These are phyloP conservation scores for Uloborus plumipes DNA, from an alignment of 2,888 invertebrate genomes.

Conservation along the genomic window DNA sequence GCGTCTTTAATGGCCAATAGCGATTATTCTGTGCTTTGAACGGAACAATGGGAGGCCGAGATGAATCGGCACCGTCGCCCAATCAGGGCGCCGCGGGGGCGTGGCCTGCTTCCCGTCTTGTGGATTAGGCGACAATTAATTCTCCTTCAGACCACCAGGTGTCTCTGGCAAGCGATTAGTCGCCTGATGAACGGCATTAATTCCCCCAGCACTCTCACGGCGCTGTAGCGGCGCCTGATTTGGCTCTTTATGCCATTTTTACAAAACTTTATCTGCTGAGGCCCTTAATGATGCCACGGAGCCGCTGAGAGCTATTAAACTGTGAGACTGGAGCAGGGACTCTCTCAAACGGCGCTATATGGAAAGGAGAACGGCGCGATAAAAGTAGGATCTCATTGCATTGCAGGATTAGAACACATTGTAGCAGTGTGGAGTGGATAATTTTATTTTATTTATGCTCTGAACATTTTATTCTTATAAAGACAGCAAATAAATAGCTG, in stretches of 20 bases:
- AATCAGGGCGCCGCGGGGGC: conserved; percentile 49
- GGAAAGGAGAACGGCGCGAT: too few species aligned
- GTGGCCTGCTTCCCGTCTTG: conserved; percentile 52
- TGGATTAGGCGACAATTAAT: conserved; percentile 65
- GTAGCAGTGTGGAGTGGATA: too few species aligned
- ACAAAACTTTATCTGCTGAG: background rate
- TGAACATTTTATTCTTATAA: too few species aligned
- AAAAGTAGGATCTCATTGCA: too few species aligned
- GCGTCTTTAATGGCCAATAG: conserved; percentile 64
- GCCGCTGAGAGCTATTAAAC: too few species aligned
- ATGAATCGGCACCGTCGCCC: conserved; percentile 55
- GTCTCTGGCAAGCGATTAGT: conserved; percentile 65
- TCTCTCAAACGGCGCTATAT: too few species aligned
- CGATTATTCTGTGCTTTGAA: conserved; percentile 62
- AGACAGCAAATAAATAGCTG: too few species aligned
- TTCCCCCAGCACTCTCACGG: conserved; percentile 30
- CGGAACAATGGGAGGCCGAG: conserved; percentile 60
- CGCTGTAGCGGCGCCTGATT: conserved; percentile 38
- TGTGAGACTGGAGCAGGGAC: too few species aligned
- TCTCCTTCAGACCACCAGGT: conserved; percentile 64
- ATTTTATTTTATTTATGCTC: too few species aligned
- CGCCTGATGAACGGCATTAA: conserved; percentile 64
- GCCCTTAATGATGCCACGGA: too few species aligned
- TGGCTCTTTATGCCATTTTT: conserved; percentile 47
- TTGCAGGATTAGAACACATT: too few species aligned